Conservation (phyloP, 2,797 vertebrate genomes). For the Phoeniculus purpureus region DNA sequence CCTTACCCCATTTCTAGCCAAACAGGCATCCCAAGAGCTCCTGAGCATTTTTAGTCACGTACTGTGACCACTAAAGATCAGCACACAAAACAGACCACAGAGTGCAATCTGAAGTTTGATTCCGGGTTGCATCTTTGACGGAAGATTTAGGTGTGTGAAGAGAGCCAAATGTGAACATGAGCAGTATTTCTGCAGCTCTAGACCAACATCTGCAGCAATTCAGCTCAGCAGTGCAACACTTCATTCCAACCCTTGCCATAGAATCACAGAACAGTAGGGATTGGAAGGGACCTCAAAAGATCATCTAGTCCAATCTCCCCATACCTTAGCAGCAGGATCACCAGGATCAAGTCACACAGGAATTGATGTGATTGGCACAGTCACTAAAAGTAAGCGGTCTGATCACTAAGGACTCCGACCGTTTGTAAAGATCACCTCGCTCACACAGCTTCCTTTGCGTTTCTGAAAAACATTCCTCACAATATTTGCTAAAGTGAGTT, state of each 20-base stretch:
- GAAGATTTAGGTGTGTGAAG: background rate
- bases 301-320: no score
- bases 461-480: background rate
- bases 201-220: background rate
- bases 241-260: background rate
- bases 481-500: background rate
- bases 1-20: background rate
- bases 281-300: no score
- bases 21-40: fast-evolving
- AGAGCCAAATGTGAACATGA: background rate
- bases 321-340: no score
- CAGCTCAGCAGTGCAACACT: background rate
- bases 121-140: background rate
- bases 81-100: background rate
- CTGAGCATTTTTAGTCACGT: background rate
- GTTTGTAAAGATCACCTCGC: background rate
- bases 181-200: background rate
- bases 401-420: background rate
- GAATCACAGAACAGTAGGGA: no score
- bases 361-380: background rate
- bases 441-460: background rate
- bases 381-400: background rate
- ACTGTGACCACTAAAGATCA: background rate
- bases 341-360: no score
- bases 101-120: background rate